Conservation (phyloP, 2,888 invertebrate species). For the Limenitis camilla region DNA sequence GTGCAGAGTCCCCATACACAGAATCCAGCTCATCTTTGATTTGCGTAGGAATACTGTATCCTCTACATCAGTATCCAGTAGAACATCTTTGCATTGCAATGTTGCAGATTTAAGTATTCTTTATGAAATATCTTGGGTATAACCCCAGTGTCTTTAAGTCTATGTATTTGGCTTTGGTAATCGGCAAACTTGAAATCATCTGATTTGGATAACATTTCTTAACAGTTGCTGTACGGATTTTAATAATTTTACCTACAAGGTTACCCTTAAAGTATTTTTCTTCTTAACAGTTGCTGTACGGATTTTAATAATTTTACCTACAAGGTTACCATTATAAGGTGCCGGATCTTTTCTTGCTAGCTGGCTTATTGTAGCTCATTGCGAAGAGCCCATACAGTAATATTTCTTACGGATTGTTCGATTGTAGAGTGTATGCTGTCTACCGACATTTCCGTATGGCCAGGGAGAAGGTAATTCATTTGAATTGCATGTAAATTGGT, state of each 20-base stretch:
- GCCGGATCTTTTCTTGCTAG: slow-evolving; percentile 12
- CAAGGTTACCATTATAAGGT: slow-evolving; percentile 12
- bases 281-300: slow-evolving; percentile 14
- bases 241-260: background rate
- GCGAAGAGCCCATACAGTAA: slow-evolving; percentile 24
- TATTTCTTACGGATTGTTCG: slow-evolving; percentile 22
- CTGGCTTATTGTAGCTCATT: slow-evolving; percentile 21
- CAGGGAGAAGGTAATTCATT: slow-evolving; percentile 29
- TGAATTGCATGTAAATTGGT: slow-evolving; percentile 19
- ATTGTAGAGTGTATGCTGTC: slow-evolving; percentile 26
- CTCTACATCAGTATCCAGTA: background rate
- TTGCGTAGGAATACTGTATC: too few species aligned
- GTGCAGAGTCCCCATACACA: too few species aligned
- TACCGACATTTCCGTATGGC: slow-evolving; percentile 28
- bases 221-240: background rate
- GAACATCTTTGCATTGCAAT: background rate
- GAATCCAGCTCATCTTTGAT: too few species aligned
- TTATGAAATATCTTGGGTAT: slow-evolving; percentile 8
- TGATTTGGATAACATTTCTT: slow-evolving; percentile 1
- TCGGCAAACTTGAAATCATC: slow-evolving; percentile 5
- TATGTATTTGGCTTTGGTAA: slow-evolving; percentile 5
- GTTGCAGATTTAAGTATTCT: slow-evolving; percentile 12
- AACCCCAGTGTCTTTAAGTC: slow-evolving; percentile 2
- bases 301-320: slow-evolving; percentile 12
- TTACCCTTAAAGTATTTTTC: too few species aligned